Percentiles rank a stretch among this genome's conserved stretches.
These are phyloP conservation scores for Emydocephalus ijimae DNA, from an alignment of 2,113 vertebrate genomes.

Conservation along the genomic window DNA sequence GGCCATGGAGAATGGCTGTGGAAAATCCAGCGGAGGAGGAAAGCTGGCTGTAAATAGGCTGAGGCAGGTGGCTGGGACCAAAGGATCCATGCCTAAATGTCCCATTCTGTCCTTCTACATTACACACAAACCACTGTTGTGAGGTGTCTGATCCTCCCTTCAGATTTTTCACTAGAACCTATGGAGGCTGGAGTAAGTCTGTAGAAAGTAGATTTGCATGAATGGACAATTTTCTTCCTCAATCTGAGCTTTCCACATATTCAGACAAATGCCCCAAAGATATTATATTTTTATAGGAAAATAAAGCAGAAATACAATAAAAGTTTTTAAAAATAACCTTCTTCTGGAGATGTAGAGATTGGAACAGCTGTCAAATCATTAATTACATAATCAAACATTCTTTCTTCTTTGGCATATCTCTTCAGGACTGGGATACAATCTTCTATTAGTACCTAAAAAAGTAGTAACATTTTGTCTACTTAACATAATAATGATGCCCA, in stretches of 20 bases:
- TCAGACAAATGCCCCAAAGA: not conserved
- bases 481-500: not conserved
- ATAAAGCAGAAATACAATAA: not conserved
- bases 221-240: not conserved
- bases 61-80: too few relatives aligned
- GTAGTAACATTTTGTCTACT: not conserved
- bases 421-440: constrained; percentile 96
- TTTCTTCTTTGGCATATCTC: constrained; percentile 93
- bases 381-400: constrained; percentile 95
- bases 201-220: not conserved
- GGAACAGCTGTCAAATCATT: constrained; percentile 97
- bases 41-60: too few relatives aligned
- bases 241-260: not conserved
- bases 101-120: too few relatives aligned
- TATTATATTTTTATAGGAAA: not conserved
- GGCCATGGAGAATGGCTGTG: not conserved
- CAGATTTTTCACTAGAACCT: not conserved
- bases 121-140: not conserved
- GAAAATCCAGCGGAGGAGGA: too few relatives aligned
- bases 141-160: not conserved
- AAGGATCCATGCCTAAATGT: too few relatives aligned
- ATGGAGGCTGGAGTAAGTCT: not conserved
- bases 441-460: constrained; percentile 85
- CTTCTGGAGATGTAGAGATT: constrained; percentile 94
- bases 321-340: constrained; percentile 72